These are phyloP conservation scores for Allobates femoralis DNA, from an alignment of 2,797 vertebrate species.

Conservation along the genomic window DNA sequence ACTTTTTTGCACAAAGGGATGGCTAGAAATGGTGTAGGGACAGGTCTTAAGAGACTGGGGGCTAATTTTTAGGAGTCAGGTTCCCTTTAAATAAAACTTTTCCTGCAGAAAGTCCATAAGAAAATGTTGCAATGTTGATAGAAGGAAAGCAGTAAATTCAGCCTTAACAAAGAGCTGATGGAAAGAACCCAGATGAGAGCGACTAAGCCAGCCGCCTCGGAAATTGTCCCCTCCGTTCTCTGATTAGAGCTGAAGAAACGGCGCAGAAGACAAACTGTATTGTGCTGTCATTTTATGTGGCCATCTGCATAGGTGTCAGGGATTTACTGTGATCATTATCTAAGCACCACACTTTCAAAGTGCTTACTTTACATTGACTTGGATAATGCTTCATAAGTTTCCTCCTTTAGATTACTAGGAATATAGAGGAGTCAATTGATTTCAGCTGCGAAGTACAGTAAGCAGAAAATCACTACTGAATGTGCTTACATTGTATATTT, in stretches of 20 bases:
- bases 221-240: neutral
- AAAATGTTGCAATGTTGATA: neutral
- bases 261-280: slow-evolving; percentile 36
- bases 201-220: neutral
- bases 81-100: no score
- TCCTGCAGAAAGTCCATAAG: neutral
- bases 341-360: slow-evolving; percentile 19
- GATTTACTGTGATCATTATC: slow-evolving; percentile 42
- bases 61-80: no score
- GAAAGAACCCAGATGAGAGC: neutral
- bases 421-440: slow-evolving; percentile 46
- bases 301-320: slow-evolving; percentile 55
- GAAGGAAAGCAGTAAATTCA: neutral
- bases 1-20: no score
- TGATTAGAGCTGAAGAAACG: slow-evolving; percentile 21
- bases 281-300: slow-evolving; percentile 34
- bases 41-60: no score
- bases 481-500: slow-evolving; percentile 41
- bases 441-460: slow-evolving; percentile 47
- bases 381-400: slow-evolving; percentile 45
- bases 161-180: neutral
- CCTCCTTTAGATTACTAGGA: slow-evolving; percentile 14
- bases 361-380: slow-evolving; percentile 40
- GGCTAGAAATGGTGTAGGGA: no score
- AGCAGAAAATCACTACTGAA: slow-evolving; percentile 52